A percentile compares a stretch with the other conserved stretches of the same genome.
phyloP scores from a whole-genome alignment of 2,113 vertebrate genomes.

The Anser brachyrhynchus region DNA sequence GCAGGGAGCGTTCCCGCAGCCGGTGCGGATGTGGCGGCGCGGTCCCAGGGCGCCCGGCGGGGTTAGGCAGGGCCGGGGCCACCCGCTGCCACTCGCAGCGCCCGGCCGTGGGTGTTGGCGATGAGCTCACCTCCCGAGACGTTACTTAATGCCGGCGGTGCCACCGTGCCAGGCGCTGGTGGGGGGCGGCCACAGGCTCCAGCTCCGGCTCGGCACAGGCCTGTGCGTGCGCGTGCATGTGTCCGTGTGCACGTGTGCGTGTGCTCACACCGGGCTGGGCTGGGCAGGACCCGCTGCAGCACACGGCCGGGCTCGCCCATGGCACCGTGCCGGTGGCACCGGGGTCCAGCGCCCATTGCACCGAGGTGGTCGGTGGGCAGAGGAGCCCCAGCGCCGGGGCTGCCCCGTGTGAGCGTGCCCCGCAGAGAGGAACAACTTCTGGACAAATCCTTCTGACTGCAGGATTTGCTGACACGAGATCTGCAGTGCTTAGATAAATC shows the following conservation, averaged over 20 bases:
- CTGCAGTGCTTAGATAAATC: neutral
- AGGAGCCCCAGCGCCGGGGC: neutral
- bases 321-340: rapidly evolving
- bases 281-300: rapidly evolving
- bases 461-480: neutral
- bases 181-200: neutral
- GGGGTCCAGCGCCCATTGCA: rapidly evolving
- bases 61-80: neutral
- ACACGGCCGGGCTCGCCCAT: neutral
- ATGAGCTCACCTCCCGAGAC: conserved; percentile 15
- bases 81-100: neutral
- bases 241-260: neutral
- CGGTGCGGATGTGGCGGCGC: rapidly evolving
- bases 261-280: neutral
- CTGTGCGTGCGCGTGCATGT: neutral
- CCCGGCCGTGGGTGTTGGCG: neutral
- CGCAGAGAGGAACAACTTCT: neutral
- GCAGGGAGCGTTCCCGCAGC: neutral
- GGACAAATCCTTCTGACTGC: neutral
- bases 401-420: rapidly evolving
- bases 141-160: neutral
- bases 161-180: neutral
- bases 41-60: neutral
- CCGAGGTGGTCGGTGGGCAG: neutral
- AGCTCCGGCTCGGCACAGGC: neutral